Conservation (phyloP, 1,140 invertebrate genomes). For the Bombus confusus region DNA sequence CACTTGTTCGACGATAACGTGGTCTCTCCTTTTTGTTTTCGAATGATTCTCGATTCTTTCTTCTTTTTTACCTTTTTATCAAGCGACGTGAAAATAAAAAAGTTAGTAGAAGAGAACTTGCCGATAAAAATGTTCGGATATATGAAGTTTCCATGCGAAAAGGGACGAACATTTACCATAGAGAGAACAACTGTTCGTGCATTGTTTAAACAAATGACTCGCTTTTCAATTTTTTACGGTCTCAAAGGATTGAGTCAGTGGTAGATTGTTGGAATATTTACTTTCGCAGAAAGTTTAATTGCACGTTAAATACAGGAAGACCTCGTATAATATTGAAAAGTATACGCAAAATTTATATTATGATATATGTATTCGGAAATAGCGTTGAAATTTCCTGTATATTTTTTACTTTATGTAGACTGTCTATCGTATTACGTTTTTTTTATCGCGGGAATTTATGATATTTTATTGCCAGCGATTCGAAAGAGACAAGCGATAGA, state of each 20-base stretch:
- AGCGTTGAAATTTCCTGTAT: background rate
- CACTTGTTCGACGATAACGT: background rate
- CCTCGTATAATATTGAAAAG: background rate
- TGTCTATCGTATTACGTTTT: background rate
- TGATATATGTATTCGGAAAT: background rate
- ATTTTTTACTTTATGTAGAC: background rate
- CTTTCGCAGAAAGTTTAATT: too few relatives aligned
- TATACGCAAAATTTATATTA: too few relatives aligned
- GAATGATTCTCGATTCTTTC: background rate
- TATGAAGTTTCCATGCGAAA: too few relatives aligned
- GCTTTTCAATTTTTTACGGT: too few relatives aligned
- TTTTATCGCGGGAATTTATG: background rate
- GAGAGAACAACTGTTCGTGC: too few relatives aligned
- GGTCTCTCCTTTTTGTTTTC: too few relatives aligned
- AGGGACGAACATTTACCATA: too few relatives aligned
- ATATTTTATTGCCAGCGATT: background rate
- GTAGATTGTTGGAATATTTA: too few relatives aligned
- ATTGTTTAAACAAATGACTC: too few relatives aligned
- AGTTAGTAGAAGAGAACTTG: background rate
- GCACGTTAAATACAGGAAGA: background rate
- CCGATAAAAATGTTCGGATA: too few relatives aligned
- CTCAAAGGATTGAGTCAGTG: too few relatives aligned
- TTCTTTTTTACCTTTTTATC: background rate
- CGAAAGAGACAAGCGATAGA: background rate
- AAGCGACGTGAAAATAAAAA: background rate